Conservation (phyloP, 2,797 vertebrate genomes). For the Tiaroga cobitis region DNA sequence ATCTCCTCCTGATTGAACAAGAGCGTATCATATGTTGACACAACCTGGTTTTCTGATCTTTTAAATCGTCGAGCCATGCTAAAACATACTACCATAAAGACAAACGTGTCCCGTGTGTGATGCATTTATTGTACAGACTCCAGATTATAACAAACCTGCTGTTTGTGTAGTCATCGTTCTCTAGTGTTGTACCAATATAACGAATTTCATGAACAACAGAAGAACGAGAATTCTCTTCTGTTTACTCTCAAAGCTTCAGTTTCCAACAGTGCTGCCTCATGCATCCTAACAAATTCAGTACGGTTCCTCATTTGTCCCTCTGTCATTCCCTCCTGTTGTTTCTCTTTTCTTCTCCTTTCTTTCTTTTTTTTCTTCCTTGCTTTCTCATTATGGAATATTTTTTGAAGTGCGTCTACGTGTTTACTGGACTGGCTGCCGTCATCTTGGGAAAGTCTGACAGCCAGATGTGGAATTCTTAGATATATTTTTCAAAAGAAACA, state of each 20-base stretch:
- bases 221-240: neutral
- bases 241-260: neutral
- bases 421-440: conserved; percentile 57
- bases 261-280: conserved; percentile 20
- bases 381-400: conserved; percentile 53
- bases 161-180: conserved; percentile 11
- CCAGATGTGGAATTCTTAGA: conserved; percentile 70
- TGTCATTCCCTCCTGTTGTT: conserved; percentile 14
- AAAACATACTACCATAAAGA: conserved; percentile 43
- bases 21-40: conserved; percentile 20
- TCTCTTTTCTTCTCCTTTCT: conserved; percentile 3
- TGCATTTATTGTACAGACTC: conserved; percentile 4
- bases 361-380: neutral
- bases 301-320: neutral
- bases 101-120: neutral
- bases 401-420: conserved; percentile 44
- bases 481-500: conserved; percentile 65
- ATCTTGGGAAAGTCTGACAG: conserved; percentile 72
- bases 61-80: conserved; percentile 18
- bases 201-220: neutral
- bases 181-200: conserved; percentile 35
- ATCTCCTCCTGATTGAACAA: conserved; percentile 38
- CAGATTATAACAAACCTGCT: neutral
- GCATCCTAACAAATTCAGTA: neutral
- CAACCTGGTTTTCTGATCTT: conserved; percentile 49